phyloP scores from a whole-genome alignment of 2,113 vertebrate species.

The Equus przewalskii region DNA sequence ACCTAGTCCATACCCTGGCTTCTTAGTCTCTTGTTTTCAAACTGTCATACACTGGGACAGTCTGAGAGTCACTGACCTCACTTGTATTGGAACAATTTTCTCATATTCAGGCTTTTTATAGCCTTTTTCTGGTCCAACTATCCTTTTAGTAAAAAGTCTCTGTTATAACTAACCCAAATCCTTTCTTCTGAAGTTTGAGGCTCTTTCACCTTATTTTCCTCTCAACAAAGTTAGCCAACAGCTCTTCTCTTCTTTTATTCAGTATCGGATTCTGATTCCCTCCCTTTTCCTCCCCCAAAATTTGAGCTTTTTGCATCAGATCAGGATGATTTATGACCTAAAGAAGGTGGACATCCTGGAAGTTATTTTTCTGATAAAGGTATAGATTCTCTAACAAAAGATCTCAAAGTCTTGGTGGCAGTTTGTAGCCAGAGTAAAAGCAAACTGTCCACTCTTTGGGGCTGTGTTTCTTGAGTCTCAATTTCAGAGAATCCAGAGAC shows the following conservation, averaged over 20 bases:
- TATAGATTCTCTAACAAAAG: slow-evolving; percentile 38
- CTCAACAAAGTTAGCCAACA: not conserved
- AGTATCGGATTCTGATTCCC: not conserved
- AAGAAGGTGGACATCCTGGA: not conserved
- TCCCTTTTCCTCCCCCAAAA: not conserved
- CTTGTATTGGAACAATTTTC: not conserved
- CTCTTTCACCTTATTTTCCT: not conserved
- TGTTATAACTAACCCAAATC: not conserved
- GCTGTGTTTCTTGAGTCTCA: not conserved
- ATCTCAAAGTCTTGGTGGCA: not conserved
- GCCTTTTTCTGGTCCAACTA: not conserved
- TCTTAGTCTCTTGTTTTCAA: not conserved
- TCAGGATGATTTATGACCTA: not conserved
- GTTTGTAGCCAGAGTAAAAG: not conserved
- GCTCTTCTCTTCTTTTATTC: not conserved
- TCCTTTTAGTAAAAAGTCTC: not conserved
- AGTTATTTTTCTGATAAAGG: slow-evolving; percentile 21
- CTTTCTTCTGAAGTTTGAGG: not conserved
- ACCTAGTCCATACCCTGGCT: not conserved
- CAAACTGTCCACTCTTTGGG: not conserved
- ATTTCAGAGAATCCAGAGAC: not conserved
- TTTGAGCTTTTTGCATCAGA: not conserved
- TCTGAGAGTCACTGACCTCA: not conserved
- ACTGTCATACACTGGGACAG: not conserved
- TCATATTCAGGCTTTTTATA: not conserved